Evolutionary conservation across 2,888 invertebrate species (phyloP).

Genomic region (Volucella bombylans): DNA sequence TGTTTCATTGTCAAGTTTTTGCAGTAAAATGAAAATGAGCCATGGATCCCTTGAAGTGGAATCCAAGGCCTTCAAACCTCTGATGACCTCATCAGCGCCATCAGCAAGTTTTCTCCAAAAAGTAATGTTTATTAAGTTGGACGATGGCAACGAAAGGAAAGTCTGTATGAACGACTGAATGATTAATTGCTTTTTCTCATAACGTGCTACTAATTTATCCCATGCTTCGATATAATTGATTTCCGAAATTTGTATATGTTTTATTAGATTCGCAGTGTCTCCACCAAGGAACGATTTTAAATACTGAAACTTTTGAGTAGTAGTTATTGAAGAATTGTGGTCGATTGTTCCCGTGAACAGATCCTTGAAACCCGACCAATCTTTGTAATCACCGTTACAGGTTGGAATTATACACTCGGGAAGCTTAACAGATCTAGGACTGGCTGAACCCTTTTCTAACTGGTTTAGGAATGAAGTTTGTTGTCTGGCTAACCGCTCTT

Average conservation of each 20-base stretch:
- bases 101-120: neutral
- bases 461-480: too few species aligned
- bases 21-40: constrained; percentile 32
- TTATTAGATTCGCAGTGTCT: too few species aligned
- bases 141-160: too few species aligned
- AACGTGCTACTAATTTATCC: too few species aligned
- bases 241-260: too few species aligned
- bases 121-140: too few species aligned
- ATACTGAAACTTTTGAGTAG: constrained; percentile 63
- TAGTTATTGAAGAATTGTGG: constrained; percentile 49
- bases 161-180: too few species aligned
- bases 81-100: too few species aligned
- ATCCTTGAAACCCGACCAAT: constrained; percentile 68
- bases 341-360: constrained; percentile 57
- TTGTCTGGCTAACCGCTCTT: too few species aligned
- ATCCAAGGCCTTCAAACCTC: constrained; percentile 3
- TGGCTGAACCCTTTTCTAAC: neutral
- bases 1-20: constrained; percentile 33
- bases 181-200: too few species aligned
- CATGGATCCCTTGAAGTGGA: constrained; percentile 31
- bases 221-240: too few species aligned
- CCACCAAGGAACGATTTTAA: constrained; percentile 38
- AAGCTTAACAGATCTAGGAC: neutral
- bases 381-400: constrained; percentile 62
- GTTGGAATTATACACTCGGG: constrained; percentile 5